phyloP scores from a whole-genome alignment of 2,888 invertebrate species.

The Mythimna lalbum region DNA sequence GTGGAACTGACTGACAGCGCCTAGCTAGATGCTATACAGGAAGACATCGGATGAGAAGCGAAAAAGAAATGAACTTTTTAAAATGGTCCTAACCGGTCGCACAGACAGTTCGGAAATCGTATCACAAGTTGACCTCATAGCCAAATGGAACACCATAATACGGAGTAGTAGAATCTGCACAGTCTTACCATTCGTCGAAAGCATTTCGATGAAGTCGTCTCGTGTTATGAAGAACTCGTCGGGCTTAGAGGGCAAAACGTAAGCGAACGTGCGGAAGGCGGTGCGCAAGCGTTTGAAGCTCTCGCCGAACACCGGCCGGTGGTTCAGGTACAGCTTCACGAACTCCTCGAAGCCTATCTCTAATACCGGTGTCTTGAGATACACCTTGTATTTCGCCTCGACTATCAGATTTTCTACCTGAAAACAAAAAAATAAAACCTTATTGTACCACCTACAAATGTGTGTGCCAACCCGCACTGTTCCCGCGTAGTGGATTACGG shows the following conservation, averaged over 20 bases:
- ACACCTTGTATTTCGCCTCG: conserved; percentile 90
- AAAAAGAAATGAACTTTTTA: too few species aligned
- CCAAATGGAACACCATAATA: too few species aligned
- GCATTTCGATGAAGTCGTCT: conserved; percentile 83
- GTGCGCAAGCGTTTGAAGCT: conserved; percentile 81
- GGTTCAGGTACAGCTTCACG: conserved; percentile 92
- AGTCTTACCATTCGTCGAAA: conserved; percentile 64
- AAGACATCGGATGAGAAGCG: too few species aligned
- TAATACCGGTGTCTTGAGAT: conserved; percentile 84
- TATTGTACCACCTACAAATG: too few species aligned
- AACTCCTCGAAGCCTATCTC: conserved; percentile 92
- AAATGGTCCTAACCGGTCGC: too few species aligned
- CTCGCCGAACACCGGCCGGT: conserved; percentile 91
- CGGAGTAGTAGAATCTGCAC: background rate
- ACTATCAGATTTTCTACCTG: conserved; percentile 91
- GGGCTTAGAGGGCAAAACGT: conserved; percentile 47
- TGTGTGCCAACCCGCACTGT: too few species aligned
- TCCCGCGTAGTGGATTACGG: too few species aligned
- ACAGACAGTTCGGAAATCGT: too few species aligned
- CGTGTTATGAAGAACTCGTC: conserved; percentile 72
- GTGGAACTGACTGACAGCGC: too few species aligned
- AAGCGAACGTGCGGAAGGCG: conserved; percentile 87
- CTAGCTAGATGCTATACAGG: too few species aligned
- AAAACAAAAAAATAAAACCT: too few species aligned
- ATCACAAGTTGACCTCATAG: too few species aligned